A percentile compares a stretch with the other conserved stretches of the same genome.
Evolutionary conservation across 2,113 vertebrate genomes (phyloP).

Genomic region (Passerina amoena): DNA sequence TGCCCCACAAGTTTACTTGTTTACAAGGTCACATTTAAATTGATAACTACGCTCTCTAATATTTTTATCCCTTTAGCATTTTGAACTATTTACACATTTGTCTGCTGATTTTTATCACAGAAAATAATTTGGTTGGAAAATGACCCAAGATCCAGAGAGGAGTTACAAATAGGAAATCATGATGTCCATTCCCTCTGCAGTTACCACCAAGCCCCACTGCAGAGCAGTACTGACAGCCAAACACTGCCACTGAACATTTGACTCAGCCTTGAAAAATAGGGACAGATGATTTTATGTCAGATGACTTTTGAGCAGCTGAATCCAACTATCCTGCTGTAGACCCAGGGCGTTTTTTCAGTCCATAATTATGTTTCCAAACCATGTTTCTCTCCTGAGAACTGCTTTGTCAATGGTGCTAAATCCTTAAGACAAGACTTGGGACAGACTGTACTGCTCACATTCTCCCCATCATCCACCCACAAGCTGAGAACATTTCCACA

Average conservation of each 20-base stretch:
- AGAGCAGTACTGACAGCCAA: not conserved
- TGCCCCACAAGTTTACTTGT: not conserved
- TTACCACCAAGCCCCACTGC: not conserved
- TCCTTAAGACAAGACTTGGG: not conserved
- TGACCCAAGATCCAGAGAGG: not conserved
- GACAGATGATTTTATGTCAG: not conserved
- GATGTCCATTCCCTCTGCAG: not conserved
- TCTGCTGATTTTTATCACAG: not conserved
- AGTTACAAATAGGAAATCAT: not conserved
- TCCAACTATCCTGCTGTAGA: not conserved
- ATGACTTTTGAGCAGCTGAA: not conserved
- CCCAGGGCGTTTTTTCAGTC: not conserved
- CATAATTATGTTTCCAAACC: not conserved
- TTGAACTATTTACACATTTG: not conserved
- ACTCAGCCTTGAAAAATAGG: not conserved
- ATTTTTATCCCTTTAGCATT: not conserved
- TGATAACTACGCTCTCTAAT: not conserved
- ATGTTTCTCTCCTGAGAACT: not conserved
- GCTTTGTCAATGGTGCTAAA: not conserved
- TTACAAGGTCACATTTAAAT: not conserved
- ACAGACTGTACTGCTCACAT: not conserved
- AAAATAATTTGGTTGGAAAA: not conserved
- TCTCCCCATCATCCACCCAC: not conserved
- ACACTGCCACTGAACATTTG: not conserved
- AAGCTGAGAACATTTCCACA: not conserved